Evolutionary conservation across 2,797 vertebrate genomes (phyloP).

Genomic region (Hydrolagus colliei): DNA sequence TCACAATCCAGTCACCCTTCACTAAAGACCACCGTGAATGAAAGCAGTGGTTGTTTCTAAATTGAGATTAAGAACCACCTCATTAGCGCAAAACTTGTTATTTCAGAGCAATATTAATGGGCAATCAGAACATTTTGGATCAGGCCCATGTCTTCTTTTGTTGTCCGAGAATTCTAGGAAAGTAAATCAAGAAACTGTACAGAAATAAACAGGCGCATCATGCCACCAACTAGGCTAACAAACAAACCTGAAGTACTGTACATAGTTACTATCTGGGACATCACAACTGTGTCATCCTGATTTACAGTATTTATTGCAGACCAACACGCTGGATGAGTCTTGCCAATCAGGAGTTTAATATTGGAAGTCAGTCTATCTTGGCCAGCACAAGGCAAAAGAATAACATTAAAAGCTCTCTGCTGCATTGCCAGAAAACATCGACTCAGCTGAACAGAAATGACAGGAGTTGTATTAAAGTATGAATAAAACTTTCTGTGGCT

Average conservation of each 20-base stretch:
- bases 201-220: neutral
- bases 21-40: neutral
- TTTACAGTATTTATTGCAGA: neutral
- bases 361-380: neutral
- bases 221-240: neutral
- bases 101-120: neutral
- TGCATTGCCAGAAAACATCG: constrained; percentile 15
- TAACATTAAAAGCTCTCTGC: neutral
- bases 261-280: neutral
- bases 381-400: neutral
- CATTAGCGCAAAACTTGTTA: neutral
- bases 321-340: neutral
- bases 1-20: neutral
- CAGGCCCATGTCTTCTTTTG: neutral
- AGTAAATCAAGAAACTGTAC: neutral
- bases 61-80: neutral
- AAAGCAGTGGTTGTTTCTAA: neutral
- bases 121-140: neutral
- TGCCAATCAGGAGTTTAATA: constrained; percentile 13
- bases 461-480: constrained; percentile 68
- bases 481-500: constrained; percentile 51
- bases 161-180: neutral
- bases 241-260: neutral
- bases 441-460: constrained; percentile 41
- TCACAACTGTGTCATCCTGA: neutral